Percentiles rank a stretch among this genome's conserved stretches.
These are phyloP conservation scores for Labroides dimidiatus DNA, from an alignment of 2,797 vertebrate species.

Conservation along the genomic window DNA sequence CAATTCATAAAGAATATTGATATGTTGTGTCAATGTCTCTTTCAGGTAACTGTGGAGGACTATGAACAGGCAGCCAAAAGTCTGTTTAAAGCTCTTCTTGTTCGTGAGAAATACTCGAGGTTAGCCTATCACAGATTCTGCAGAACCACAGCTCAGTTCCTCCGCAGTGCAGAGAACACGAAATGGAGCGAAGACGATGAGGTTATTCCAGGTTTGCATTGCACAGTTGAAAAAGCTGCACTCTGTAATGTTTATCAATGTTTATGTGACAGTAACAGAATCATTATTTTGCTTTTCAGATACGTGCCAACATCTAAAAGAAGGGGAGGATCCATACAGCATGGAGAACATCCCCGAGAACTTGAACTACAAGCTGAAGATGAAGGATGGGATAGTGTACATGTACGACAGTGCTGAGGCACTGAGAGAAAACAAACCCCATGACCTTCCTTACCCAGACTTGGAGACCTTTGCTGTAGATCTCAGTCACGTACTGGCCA, in stretches of 20 bases:
- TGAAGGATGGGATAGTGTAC: conserved; percentile 91
- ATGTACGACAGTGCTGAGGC: conserved; percentile 88
- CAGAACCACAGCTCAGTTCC: conserved; percentile 89
- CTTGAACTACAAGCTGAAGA: conserved; percentile 88
- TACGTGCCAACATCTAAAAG: conserved; percentile 81
- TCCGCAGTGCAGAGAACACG: conserved; percentile 82
- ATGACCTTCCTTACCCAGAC: conserved; percentile 93
- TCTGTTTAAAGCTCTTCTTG: conserved; percentile 91
- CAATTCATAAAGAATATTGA: neutral
- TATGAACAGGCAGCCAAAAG: conserved; percentile 94
- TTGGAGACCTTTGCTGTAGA: conserved; percentile 93
- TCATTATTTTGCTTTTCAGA: conserved; percentile 76
- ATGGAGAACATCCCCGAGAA: conserved; percentile 89
- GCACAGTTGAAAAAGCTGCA: neutral
- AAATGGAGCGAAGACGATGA: conserved; percentile 89
- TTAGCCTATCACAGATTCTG: conserved; percentile 94
- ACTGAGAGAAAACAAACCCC: conserved; percentile 83
- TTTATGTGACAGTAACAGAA: conserved; percentile 18
- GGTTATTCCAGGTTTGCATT: conserved; percentile 87
- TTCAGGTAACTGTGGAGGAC: conserved; percentile 95
- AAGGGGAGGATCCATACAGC: conserved; percentile 90
- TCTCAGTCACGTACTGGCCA: conserved; percentile 91
- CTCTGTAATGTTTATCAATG: neutral
- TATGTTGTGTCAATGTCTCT: conserved; percentile 16
- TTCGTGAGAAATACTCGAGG: conserved; percentile 93